Evolutionary conservation across 2,797 vertebrate genomes (phyloP).

Genomic region (Microctenopoma stevenorrisi): DNA sequence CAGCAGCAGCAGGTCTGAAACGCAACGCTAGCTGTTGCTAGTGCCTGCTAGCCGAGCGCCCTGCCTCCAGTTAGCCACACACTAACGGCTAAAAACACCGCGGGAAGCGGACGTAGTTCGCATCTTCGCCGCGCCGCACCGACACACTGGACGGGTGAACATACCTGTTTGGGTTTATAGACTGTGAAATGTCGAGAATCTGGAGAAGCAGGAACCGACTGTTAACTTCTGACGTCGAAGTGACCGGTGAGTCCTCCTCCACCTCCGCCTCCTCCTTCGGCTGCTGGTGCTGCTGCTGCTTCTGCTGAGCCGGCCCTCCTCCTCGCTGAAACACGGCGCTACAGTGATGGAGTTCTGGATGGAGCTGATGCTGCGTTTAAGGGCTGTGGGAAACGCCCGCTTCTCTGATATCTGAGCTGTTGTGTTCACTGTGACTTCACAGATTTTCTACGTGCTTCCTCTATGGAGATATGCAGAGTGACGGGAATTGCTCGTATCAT

Average conservation of each 20-base stretch:
- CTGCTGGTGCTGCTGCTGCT: not conserved
- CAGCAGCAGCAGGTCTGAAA: not conserved
- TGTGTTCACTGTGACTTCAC: not conserved
- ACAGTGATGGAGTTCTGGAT: constrained; percentile 32
- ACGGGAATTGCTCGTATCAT: no score
- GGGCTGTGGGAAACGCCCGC: constrained; percentile 27
- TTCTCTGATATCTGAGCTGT: not conserved
- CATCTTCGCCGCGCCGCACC: not conserved
- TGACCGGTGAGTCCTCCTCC: not conserved
- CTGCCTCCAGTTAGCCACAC: constrained; percentile 26
- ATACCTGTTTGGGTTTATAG: constrained; percentile 55
- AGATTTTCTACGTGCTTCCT: no score
- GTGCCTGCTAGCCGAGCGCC: constrained; percentile 51
- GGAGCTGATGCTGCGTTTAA: constrained; percentile 50
- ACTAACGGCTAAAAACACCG: constrained; percentile 10
- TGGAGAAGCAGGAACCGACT: not conserved
- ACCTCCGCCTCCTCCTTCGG: not conserved
- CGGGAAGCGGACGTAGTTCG: constrained; percentile 18
- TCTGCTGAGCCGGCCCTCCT: constrained; percentile 17
- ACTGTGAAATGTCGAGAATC: not conserved
- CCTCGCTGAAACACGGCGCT: constrained; percentile 7
- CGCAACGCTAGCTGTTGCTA: constrained; percentile 53
- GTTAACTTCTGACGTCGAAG: constrained; percentile 44
- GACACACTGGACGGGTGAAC: not conserved
- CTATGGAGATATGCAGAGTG: no score